Evolutionary conservation across 2,888 invertebrate genomes (phyloP).

Genomic region (Acanthosepion lycidas): DNA sequence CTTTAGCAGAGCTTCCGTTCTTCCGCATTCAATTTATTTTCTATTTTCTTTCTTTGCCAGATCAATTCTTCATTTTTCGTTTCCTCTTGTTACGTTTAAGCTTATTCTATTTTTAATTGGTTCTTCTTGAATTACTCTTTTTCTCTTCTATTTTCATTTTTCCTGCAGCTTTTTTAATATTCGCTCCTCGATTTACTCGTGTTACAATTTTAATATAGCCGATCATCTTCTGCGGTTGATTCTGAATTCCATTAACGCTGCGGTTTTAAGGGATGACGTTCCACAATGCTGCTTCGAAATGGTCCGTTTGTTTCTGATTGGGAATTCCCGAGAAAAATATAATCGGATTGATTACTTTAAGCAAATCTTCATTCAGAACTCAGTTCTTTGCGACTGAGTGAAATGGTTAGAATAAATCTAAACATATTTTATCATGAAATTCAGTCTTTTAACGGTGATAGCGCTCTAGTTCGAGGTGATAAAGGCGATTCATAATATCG

Average conservation of each 20-base stretch:
- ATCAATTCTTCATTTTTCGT: background rate
- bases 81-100: background rate
- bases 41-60: background rate
- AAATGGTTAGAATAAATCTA: background rate
- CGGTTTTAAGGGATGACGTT: background rate
- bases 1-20: too few relatives aligned
- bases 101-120: background rate
- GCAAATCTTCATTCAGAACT: background rate
- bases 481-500: too few relatives aligned
- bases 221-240: background rate
- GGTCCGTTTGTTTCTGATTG: background rate
- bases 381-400: background rate
- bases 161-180: background rate
- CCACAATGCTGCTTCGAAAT: constrained; percentile 6
- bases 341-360: background rate
- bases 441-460: background rate
- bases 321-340: background rate
- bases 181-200: background rate
- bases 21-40: background rate
- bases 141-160: background rate
- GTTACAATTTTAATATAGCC: background rate
- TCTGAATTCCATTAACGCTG: background rate
- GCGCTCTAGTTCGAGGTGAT: background rate
- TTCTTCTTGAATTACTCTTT: background rate
- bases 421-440: background rate